phyloP scores from a whole-genome alignment of 2,113 vertebrate genomes.

The Rafetus swinhoei region DNA sequence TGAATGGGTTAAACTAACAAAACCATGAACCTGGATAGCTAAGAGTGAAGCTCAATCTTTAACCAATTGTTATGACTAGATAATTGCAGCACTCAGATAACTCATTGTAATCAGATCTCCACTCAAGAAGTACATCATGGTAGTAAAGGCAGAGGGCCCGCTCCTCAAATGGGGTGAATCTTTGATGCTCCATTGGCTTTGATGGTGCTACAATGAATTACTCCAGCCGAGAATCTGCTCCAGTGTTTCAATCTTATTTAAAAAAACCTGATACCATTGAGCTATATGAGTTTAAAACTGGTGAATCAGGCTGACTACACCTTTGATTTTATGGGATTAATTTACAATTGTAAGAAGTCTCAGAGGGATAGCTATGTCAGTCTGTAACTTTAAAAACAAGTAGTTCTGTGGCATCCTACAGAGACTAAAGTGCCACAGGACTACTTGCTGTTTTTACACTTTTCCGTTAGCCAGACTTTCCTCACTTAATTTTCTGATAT shows the following conservation, averaged over 20 bases:
- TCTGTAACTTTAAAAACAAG: no score
- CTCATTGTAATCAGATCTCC: background rate
- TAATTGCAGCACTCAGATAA: background rate
- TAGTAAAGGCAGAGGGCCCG: slow-evolving; percentile 2
- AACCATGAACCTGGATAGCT: background rate
- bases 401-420: no score
- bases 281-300: background rate
- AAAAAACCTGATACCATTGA: background rate
- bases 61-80: background rate
- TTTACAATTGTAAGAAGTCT: no score
- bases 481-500: background rate
- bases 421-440: no score
- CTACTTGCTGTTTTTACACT: background rate
- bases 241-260: background rate
- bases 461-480: background rate
- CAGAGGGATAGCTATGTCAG: no score
- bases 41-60: background rate
- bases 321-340: background rate
- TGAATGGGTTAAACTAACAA: background rate
- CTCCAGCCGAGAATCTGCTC: background rate
- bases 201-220: background rate
- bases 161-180: rapidly evolving
- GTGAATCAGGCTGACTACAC: background rate
- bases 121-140: background rate
- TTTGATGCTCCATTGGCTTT: background rate